Evolutionary conservation across 2,888 invertebrate species (phyloP), one percentile per base, ranked within the genome.

Genomic region (Chorisops tibialis): DNA sequence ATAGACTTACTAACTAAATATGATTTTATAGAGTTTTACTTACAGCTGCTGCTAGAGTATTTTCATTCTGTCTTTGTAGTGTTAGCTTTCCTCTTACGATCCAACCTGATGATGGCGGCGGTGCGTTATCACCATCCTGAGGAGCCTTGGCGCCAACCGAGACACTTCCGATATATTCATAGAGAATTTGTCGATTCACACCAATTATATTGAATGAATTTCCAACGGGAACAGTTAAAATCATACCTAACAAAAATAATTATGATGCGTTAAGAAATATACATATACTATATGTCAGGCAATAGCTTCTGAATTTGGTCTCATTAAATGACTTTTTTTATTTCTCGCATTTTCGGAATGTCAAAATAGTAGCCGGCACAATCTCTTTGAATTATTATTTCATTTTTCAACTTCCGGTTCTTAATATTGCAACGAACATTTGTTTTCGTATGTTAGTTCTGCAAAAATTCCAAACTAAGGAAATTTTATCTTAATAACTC

Each of bases 151-250:
- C 77, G 54, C 77, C 77, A 37, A 78, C 78, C 18, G 73, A 71
- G 37, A 78, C 78, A 61, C 73, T 75, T 64, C 78, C 78, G 51
- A 73, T 75, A 70, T 77, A 78, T 63, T 78, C 77, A 69, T 78
- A 78, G n/a, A 77, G 72, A 72, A 76, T 75, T 71, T 78, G 78
- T 68, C 75, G 75, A 66, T 78, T 73, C 66, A 75, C 67, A 56
- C 73, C 77, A 65, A 76, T 76, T 63, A 77, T 73, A 69, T 75
- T 73, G 68, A 77, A 76, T 59, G 74, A 70, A 69, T 69, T 71
- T 61, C 70, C 71, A 69, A 70, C 68, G 69, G 72, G 7, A 21
- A 48, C 21, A 19, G 38, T 39, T 16, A 45, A 56, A 56, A 18
- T 43, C 11, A 59, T 18, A 59, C 37, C 59, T 59, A 21, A 19